phyloP scores from a whole-genome alignment of 1,140 invertebrate species.

The Lethrus apterus region DNA sequence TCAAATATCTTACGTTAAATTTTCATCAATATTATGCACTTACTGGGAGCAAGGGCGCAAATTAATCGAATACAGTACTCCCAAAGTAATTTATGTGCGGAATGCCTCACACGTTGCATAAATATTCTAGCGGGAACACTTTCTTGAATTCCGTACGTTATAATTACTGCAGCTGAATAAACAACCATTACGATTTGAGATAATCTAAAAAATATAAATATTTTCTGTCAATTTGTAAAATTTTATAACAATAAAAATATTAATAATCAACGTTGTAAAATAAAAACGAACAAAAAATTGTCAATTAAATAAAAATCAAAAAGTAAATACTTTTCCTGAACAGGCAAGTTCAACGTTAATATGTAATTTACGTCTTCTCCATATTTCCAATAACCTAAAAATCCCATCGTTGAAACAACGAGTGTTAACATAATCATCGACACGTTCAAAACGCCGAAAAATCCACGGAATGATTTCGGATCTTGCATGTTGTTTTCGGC shows the following conservation, averaged over 20 bases:
- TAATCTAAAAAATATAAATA: background rate
- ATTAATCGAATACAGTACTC: background rate
- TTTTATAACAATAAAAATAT: too few species aligned
- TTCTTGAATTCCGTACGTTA: background rate
- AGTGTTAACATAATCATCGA: constrained; percentile 3
- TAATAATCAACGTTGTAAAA: too few species aligned
- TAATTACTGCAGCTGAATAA: background rate
- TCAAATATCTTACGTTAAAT: too few species aligned
- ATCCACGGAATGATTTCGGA: constrained; percentile 4
- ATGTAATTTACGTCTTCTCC: background rate
- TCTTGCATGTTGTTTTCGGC: constrained; percentile 1
- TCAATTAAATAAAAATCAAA: too few species aligned
- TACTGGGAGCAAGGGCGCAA: background rate
- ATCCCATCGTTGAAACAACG: background rate
- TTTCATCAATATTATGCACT: too few species aligned
- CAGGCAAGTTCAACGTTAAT: background rate
- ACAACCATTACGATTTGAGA: background rate
- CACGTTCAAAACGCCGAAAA: constrained; percentile 1
- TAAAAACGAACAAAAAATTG: too few species aligned
- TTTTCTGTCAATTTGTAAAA: too few species aligned
- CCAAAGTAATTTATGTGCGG: background rate
- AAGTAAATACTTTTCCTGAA: background rate
- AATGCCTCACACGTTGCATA: background rate
- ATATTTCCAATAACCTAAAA: background rate
- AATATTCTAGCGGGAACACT: background rate